Percentiles rank a stretch among this genome's conserved stretches.
Conservation (phyloP, 2,888 invertebrate species). For the Acleris emargana region DNA sequence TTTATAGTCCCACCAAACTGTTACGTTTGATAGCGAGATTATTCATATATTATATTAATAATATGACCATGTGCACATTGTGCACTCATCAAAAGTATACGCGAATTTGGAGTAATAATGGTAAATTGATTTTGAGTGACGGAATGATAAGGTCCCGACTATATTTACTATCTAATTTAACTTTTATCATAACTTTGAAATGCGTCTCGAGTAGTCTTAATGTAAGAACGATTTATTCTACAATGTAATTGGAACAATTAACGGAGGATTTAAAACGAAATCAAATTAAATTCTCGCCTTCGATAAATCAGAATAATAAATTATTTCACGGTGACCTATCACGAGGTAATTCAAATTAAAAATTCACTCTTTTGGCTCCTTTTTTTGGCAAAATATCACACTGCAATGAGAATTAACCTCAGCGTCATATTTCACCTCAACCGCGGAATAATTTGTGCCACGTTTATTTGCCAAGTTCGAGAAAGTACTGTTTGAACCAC, state of each 20-base stretch:
- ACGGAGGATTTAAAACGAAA: neutral
- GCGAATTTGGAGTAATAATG: no score
- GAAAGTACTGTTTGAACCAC: neutral
- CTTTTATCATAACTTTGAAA: no score
- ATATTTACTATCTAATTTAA: no score
- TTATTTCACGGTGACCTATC: conserved; percentile 2
- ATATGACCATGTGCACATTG: no score
- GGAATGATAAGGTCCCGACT: no score
- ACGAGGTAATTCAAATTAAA: conserved; percentile 26
- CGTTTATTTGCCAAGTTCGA: conserved; percentile 13
- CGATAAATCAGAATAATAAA: conserved; percentile 11
- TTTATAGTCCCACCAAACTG: no score
- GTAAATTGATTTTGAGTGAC: no score
- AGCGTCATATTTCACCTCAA: conserved; percentile 9
- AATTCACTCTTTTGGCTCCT: conserved; percentile 24
- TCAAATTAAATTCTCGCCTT: neutral
- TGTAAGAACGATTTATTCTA: neutral
- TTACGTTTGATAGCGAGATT: no score
- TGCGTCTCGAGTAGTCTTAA: neutral
- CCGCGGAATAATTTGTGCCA: conserved; percentile 17
- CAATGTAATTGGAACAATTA: neutral
- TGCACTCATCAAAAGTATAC: no score
- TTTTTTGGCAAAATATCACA: conserved; percentile 7
- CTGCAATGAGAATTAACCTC: conserved; percentile 10
- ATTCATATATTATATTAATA: no score